Base-by-base conservation (phyloP, 2,888 invertebrate species). In the Bibio marci region DNA sequence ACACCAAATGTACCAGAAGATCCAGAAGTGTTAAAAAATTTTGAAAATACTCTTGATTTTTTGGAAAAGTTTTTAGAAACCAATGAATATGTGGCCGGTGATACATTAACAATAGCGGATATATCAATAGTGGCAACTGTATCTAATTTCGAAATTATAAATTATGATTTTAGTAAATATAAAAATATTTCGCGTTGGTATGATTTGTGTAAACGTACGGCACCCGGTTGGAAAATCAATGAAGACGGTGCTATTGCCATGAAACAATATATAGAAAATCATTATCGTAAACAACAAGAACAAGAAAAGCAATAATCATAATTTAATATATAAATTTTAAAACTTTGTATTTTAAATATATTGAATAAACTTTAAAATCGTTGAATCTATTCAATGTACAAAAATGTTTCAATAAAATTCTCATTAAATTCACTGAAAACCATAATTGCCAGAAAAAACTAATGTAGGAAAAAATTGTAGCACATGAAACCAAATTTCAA, bases 51-150 rank as follows among this genome's bases (percentile, higher is more conserved):
- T 1, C 61, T 78, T 30, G 64, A 64, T 38, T 70, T 73, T 43
- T 58, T 81, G 31, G 72, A 81, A 47, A 66, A 59, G 14, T 74
- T 76, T 60, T 63, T 82, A 13, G 71, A 71, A 25, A 70, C 70
- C 0, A 67, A 73, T 49, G 66, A 69, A 43, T 83, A 68, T 59
- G 69, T 62, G 19, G 79, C 79, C 14, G 82, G 80, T 1, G 63
- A 71, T 41, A 64, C 63, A 48, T 59, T 80, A 38, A 81, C 82
- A 10, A 54, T 83, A 17, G 83, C 82, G 2, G 83, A 83, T 57
- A 65, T 83, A 31, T 62, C 74, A 27, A 54, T 86, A 34, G 63
- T 76, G 26, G 71, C 80, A 8, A 67, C 71, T 7, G 68, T 85
- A 10, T 74, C 82, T 35, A 78, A 76, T 43, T 69, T 71, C 44